Conservation (phyloP, 2,888 invertebrate genomes). For the Hirtodrosophila duncani region DNA sequence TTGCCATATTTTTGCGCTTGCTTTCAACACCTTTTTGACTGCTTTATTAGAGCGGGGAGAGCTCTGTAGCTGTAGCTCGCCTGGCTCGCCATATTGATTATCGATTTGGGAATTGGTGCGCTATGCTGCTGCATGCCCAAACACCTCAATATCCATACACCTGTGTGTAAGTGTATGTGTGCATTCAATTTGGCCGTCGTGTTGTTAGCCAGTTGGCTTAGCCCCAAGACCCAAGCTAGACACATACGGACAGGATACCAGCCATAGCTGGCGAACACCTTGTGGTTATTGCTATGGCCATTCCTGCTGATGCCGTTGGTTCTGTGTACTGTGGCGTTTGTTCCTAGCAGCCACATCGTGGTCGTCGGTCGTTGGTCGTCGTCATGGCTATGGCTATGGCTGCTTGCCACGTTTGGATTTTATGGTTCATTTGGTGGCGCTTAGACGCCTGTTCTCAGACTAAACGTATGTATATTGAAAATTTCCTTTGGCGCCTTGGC, state of each 20-base stretch:
- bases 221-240: slow-evolving; percentile 40
- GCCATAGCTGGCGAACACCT: too few species aligned
- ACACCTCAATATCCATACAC: slow-evolving; percentile 12
- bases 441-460: slow-evolving; percentile 44
- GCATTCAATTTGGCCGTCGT: slow-evolving; percentile 69
- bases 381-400: slow-evolving; percentile 25
- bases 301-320: too few species aligned
- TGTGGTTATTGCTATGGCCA: too few species aligned
- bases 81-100: slow-evolving; percentile 77
- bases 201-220: slow-evolving; percentile 66
- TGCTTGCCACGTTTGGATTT: slow-evolving; percentile 63
- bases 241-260: slow-evolving; percentile 20
- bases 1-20: slow-evolving; percentile 52
- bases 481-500: slow-evolving; percentile 39
- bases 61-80: background rate
- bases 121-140: slow-evolving; percentile 20
- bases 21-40: slow-evolving; percentile 63
- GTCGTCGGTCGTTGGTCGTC: slow-evolving; percentile 18
- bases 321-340: too few species aligned
- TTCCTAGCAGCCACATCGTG: too few species aligned
- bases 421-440: slow-evolving; percentile 60
- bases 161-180: slow-evolving; percentile 27
- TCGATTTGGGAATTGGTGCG: slow-evolving; percentile 77
- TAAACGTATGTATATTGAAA: slow-evolving; percentile 40
- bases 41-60: slow-evolving; percentile 56